Conservation (phyloP, 2,888 invertebrate genomes). For the Lycocerus yunnanus region DNA sequence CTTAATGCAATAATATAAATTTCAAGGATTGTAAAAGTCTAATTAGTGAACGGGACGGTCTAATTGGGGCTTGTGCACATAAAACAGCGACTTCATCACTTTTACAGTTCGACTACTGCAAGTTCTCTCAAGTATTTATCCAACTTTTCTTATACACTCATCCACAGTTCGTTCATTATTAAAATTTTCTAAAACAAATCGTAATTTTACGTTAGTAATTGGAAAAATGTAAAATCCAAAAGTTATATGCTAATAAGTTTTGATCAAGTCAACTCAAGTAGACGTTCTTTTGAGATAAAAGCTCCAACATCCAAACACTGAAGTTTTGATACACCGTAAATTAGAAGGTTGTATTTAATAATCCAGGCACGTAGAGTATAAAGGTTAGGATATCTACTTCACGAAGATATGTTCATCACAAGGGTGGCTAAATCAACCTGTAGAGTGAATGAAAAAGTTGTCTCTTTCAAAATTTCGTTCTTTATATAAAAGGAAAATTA, state of each 20-base stretch:
- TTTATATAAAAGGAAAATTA: not conserved
- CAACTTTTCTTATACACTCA: not conserved
- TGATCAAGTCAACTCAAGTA: slow-evolving; percentile 14
- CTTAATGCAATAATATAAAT: slow-evolving; percentile 40
- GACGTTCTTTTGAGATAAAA: slow-evolving; percentile 12
- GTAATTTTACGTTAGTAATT: not conserved
- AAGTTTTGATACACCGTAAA: slow-evolving; percentile 44
- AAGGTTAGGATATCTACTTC: slow-evolving; percentile 46
- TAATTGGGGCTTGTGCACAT: slow-evolving; percentile 38
- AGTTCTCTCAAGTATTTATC: not conserved
- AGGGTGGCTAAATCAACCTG: slow-evolving; percentile 32
- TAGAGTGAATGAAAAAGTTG: slow-evolving; percentile 27
- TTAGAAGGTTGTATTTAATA: slow-evolving; percentile 44
- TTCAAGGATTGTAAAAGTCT: slow-evolving; percentile 43
- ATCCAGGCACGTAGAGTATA: slow-evolving; percentile 46
- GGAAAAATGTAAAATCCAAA: not conserved
- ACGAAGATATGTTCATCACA: slow-evolving; percentile 44
- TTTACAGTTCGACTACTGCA: slow-evolving; percentile 26
- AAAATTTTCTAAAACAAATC: not conserved
- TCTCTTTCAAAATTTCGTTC: not conserved
- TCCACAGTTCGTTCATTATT: not conserved
- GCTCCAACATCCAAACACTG: slow-evolving; percentile 13
- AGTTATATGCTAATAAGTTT: slow-evolving; percentile 4
- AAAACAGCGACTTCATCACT: slow-evolving; percentile 27
- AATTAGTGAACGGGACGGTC: slow-evolving; percentile 41